Percentiles rank a stretch among this genome's conserved stretches.
Evolutionary conservation across 2,888 invertebrate species (phyloP).

Genomic region (Sericinus montela): DNA sequence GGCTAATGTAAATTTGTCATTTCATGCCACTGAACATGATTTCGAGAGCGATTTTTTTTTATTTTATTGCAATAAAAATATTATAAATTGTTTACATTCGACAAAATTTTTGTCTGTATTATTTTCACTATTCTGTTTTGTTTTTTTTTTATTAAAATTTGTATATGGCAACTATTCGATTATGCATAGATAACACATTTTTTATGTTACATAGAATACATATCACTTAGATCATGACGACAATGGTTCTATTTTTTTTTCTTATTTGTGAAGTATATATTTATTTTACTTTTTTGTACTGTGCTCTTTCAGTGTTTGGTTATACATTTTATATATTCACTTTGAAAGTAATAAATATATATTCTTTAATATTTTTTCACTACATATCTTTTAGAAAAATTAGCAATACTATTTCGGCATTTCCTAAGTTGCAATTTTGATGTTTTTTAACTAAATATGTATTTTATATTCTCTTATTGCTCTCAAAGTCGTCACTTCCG

Average conservation of each 20-base stretch:
- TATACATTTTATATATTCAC: no score
- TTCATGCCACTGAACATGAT: slow-evolving; percentile 21
- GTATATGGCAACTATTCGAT: slow-evolving; percentile 8
- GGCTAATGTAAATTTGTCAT: slow-evolving; percentile 9
- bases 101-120: no score
- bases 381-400: no score
- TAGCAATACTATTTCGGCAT: no score
- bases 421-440: no score
- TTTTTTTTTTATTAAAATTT: not conserved
- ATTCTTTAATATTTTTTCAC: no score
- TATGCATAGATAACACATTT: not conserved
- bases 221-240: slow-evolving; percentile 7
- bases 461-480: no score
- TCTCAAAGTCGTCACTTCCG: slow-evolving; percentile 5
- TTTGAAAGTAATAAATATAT: no score
- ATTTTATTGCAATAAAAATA: slow-evolving; percentile 12
- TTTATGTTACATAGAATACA: not conserved
- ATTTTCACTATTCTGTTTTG: no score
- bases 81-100: not conserved
- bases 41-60: slow-evolving; percentile 18
- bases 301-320: not conserved
- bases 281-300: not conserved
- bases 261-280: no score
- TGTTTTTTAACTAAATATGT: no score
- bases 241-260: no score